These are phyloP conservation scores for Lycocerus yunnanus DNA, from an alignment of 2,888 invertebrate species.

Conservation along the genomic window DNA sequence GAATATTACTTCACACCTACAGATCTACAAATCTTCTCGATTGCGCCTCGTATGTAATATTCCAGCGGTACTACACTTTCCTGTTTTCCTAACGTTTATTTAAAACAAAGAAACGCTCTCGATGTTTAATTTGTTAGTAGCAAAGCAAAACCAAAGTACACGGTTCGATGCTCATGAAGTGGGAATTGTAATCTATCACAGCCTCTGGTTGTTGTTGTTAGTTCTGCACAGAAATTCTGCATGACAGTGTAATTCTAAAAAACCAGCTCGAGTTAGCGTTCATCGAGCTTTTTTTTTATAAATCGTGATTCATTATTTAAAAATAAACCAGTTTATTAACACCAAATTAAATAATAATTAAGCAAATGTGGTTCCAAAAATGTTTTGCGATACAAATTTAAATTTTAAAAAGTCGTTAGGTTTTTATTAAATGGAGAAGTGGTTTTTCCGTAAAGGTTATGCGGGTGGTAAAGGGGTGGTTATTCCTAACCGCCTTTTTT, in stretches of 20 bases:
- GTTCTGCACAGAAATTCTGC: conserved; percentile 37
- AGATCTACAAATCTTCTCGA: background rate
- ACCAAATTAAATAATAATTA: background rate
- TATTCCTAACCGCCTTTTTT: conserved; percentile 33
- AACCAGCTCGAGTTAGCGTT: conserved; percentile 40
- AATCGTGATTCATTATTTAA: background rate
- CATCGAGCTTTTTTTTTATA: conserved; percentile 13
- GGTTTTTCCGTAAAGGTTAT: conserved; percentile 34
- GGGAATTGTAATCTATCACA: conserved; percentile 48
- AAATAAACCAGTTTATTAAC: background rate
- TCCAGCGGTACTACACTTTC: background rate
- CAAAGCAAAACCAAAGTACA: conserved; percentile 38
- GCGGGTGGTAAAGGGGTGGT: conserved; percentile 37
- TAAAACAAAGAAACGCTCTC: conserved; percentile 1
- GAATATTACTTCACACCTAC: too few relatives aligned
- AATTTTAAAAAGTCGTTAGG: conserved; percentile 5
- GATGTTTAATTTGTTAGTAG: conserved; percentile 17
- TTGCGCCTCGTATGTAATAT: background rate
- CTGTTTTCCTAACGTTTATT: background rate
- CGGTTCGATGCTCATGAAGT: conserved; percentile 49
- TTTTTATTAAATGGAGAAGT: conserved; percentile 37
- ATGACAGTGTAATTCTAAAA: conserved; percentile 41
- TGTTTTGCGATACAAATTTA: background rate
- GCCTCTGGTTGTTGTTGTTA: conserved; percentile 40
- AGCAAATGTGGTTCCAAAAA: background rate